These are phyloP conservation scores for Lepidocolaptes lacrymiger DNA, from an alignment of 2,797 vertebrate species.

Conservation along the genomic window DNA sequence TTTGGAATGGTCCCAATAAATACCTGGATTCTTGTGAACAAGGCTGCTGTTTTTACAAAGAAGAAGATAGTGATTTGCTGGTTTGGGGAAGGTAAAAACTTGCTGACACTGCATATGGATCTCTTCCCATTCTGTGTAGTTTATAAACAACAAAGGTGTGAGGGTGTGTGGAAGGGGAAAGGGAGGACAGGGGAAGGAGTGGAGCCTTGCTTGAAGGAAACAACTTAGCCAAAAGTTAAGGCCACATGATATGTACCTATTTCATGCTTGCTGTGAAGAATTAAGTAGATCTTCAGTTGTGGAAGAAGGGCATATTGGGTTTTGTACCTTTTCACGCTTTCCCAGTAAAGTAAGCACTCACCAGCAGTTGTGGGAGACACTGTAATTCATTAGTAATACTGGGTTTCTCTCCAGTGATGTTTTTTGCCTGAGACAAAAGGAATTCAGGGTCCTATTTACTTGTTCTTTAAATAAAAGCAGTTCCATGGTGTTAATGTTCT, in stretches of 20 bases:
- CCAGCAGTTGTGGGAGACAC: not conserved
- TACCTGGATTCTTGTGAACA: not conserved
- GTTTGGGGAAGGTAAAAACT: not conserved
- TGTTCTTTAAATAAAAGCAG: not conserved
- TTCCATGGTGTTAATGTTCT: not conserved
- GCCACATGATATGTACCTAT: fast-evolving
- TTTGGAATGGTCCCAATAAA: not conserved
- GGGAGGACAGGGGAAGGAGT: not conserved
- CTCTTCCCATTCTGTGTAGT: not conserved
- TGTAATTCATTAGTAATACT: not conserved
- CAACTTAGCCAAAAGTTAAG: not conserved
- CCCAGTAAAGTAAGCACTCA: not conserved
- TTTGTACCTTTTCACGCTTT: not conserved
- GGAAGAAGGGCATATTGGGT: not conserved
- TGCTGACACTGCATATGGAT: fast-evolving
- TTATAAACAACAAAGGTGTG: not conserved
- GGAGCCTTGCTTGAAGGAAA: not conserved
- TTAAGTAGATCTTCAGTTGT: not conserved
- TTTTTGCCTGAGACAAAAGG: not conserved
- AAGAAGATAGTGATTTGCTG: not conserved
- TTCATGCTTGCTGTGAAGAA: not conserved
- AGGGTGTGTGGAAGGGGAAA: not conserved
- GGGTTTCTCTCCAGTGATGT: not conserved
- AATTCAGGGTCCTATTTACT: not conserved
- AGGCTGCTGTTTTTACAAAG: not conserved